These are phyloP conservation scores for Grapholita molesta DNA, from an alignment of 1,140 invertebrate genomes.

Conservation along the genomic window DNA sequence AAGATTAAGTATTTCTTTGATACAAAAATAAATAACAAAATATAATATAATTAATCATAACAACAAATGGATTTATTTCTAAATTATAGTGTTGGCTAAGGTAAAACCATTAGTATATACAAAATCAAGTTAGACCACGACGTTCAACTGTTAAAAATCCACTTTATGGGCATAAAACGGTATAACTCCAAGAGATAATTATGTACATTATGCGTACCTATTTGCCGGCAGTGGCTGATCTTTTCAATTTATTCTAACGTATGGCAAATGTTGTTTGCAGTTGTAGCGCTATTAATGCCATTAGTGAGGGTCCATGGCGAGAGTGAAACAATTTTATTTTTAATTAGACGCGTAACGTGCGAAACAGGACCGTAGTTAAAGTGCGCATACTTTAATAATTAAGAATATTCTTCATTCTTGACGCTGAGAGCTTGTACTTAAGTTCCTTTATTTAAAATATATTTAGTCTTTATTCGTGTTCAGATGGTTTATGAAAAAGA, in stretches of 20 bases:
- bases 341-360: constrained; percentile 16
- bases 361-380: constrained; percentile 7
- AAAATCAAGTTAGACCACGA: too few relatives aligned
- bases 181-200: too few relatives aligned
- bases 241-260: background rate
- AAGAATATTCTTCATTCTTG: constrained; percentile 13
- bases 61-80: too few relatives aligned
- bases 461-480: background rate
- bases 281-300: constrained; percentile 14
- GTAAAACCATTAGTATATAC: too few relatives aligned
- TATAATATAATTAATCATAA: too few relatives aligned
- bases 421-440: background rate
- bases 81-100: too few relatives aligned
- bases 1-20: too few relatives aligned
- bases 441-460: background rate
- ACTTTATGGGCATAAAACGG: too few relatives aligned
- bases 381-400: constrained; percentile 14
- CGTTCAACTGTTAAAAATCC: too few relatives aligned
- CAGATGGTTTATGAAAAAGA: too few relatives aligned
- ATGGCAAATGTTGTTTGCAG: constrained; percentile 3
- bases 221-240: background rate
- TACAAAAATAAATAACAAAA: too few relatives aligned
- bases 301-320: constrained; percentile 6
- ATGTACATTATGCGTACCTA: too few relatives aligned
- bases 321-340: constrained; percentile 14